Conservation (phyloP, 2,888 invertebrate species). For the Gari tellinella region DNA sequence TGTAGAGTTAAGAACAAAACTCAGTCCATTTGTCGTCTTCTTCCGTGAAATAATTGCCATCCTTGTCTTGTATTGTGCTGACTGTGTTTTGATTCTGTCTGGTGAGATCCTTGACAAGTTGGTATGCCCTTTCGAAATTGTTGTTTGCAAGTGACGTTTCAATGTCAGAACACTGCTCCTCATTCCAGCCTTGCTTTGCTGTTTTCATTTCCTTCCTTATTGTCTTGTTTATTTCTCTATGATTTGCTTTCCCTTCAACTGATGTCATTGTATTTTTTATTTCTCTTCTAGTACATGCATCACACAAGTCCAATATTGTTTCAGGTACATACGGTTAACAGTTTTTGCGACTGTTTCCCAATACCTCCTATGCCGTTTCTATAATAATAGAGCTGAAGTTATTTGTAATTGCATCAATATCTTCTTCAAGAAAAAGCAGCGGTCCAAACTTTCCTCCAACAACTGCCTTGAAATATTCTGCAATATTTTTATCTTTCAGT, state of each 20-base stretch:
- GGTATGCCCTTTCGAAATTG: conserved; percentile 25
- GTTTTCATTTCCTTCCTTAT: conserved; percentile 9
- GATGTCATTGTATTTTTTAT: conserved; percentile 3
- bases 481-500: no score
- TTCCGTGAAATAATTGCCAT: no score
- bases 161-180: conserved; percentile 14
- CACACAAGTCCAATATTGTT: conserved; percentile 4
- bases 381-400: conserved; percentile 2
- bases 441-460: conserved; percentile 12
- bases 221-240: conserved; percentile 1
- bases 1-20: no score
- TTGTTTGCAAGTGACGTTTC: conserved; percentile 8
- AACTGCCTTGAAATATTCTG: conserved; percentile 3
- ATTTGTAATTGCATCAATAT: background rate
- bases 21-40: no score
- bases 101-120: conserved; percentile 23
- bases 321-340: conserved; percentile 16
- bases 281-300: conserved; percentile 9
- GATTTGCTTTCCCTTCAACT: background rate
- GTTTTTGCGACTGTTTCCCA: background rate
- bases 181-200: conserved; percentile 20
- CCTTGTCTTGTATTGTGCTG: no score
- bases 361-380: conserved; percentile 5
- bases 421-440: background rate
- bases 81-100: conserved; percentile 11